Percentiles rank a stretch among this genome's conserved stretches.
These are phyloP conservation scores for Drosophila setosimentum DNA, from an alignment of 2,888 invertebrate species.

Conservation along the genomic window DNA sequence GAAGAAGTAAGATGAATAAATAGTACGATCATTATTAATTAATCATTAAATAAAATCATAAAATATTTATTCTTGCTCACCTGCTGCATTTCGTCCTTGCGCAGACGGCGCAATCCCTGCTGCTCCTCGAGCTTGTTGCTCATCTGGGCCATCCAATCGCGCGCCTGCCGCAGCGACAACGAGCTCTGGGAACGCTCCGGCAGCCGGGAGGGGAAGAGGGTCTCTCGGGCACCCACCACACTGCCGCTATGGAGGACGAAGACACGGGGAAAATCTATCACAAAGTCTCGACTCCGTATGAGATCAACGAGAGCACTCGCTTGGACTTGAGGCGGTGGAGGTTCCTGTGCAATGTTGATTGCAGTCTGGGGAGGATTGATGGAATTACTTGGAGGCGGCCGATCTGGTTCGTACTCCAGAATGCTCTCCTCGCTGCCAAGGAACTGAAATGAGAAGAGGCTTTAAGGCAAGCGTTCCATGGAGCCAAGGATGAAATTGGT, in stretches of 20 bases:
- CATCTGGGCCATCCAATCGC: constrained; percentile 75
- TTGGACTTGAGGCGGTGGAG: constrained; percentile 19
- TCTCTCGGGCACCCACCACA: constrained; percentile 71
- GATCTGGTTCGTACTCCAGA: constrained; percentile 88
- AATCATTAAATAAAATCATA: not conserved
- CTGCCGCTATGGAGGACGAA: constrained; percentile 78
- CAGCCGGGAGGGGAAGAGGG: constrained; percentile 67
- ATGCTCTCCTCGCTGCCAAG: constrained; percentile 94
- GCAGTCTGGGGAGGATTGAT: constrained; percentile 12
- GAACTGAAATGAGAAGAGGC: constrained; percentile 86
- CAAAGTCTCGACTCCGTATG: constrained; percentile 81
- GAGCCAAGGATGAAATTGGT: not conserved
- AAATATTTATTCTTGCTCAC: constrained; percentile 24
- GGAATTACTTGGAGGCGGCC: constrained; percentile 74
- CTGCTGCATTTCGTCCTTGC: constrained; percentile 81
- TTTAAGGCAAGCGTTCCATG: not conserved
- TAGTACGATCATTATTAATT: not conserved
- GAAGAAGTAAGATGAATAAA: not conserved
- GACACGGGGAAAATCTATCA: constrained; percentile 81
- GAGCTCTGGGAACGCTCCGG: constrained; percentile 84
- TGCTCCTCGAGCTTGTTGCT: constrained; percentile 82
- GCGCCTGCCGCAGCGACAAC: constrained; percentile 76
- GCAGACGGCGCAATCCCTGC: constrained; percentile 73
- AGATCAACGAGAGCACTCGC: constrained; percentile 71
- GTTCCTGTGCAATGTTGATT: constrained; percentile 13